Percentiles rank a stretch among this genome's conserved stretches.
Conservation (phyloP, 2,888 invertebrate species). For the Ptychoptera contaminata region DNA sequence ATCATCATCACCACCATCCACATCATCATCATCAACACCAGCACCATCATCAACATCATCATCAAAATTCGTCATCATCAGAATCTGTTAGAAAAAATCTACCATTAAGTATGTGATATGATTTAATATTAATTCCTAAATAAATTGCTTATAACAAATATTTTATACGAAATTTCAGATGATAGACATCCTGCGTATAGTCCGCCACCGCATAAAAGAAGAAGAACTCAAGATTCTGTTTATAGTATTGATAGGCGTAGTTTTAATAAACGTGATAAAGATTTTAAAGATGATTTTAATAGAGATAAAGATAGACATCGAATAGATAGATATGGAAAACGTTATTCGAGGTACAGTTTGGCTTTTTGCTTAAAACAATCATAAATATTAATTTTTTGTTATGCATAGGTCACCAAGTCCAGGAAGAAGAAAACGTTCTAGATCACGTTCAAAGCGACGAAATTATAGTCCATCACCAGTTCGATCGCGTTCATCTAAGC, state of each 20-base stretch:
- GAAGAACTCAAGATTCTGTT: constrained; percentile 18
- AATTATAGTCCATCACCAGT: constrained; percentile 28
- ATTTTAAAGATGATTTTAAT: constrained; percentile 14
- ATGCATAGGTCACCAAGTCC: constrained; percentile 7
- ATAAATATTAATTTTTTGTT: no score
- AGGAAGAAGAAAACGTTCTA: constrained; percentile 21
- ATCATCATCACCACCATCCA: constrained; percentile 17
- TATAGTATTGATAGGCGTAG: no score
- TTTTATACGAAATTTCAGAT: constrained; percentile 14
- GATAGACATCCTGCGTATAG: constrained; percentile 18
- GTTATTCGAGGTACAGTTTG: not conserved
- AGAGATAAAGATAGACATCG: constrained; percentile 9
- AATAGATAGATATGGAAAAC: not conserved
- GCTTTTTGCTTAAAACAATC: no score
- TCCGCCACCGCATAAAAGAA: constrained; percentile 25
- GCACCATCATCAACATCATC: no score
- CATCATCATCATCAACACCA: constrained; percentile 22
- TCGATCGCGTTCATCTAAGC: constrained; percentile 31
- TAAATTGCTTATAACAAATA: not conserved
- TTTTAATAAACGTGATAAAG: constrained; percentile 10
- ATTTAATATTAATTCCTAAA: not conserved
- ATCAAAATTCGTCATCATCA: no score
- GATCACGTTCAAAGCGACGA: constrained; percentile 25
- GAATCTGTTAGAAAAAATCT: no score
- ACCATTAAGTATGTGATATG: no score